Evolutionary conservation across 2,113 vertebrate species (phyloP).

Genomic region (Barbus barbus): DNA sequence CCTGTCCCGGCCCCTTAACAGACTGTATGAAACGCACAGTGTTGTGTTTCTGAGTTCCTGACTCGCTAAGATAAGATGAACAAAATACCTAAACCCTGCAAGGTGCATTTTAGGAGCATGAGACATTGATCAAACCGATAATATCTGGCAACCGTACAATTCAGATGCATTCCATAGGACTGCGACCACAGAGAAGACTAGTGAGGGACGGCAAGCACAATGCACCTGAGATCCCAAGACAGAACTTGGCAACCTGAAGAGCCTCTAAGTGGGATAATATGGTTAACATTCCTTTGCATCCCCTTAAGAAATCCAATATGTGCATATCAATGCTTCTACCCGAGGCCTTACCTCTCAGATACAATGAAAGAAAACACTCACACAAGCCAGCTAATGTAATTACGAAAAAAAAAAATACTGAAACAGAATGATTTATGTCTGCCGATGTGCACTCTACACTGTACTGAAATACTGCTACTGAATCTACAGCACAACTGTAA

Average conservation of each 20-base stretch:
- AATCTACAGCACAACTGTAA: constrained; percentile 9
- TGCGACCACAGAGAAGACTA: constrained; percentile 18
- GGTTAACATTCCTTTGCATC: constrained; percentile 55
- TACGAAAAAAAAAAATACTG: neutral
- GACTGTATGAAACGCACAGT: neutral
- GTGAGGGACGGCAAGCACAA: constrained; percentile 24
- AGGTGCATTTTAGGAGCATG: neutral
- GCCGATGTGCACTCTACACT: neutral
- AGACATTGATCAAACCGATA: constrained; percentile 14
- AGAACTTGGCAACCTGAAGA: constrained; percentile 50
- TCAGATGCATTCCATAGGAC: constrained; percentile 13
- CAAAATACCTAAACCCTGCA: constrained; percentile 36
- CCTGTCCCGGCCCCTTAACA: neutral
- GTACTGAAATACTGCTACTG: neutral
- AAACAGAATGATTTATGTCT: constrained; percentile 11
- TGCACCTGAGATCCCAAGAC: constrained; percentile 35
- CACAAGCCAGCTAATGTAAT: constrained; percentile 14
- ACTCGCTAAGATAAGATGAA: constrained; percentile 25
- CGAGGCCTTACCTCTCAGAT: constrained; percentile 34
- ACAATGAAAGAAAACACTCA: constrained; percentile 41
- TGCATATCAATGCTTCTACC: constrained; percentile 49
- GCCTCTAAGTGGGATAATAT: constrained; percentile 53
- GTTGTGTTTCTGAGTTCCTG: constrained; percentile 19
- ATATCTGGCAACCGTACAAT: constrained; percentile 29
- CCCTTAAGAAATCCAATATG: constrained; percentile 55